A percentile compares a stretch with the other conserved stretches of the same genome.
These are phyloP conservation scores for Halocynthia aurantium DNA, from an alignment of 23 tunicate genomes.

Conservation along the genomic window DNA sequence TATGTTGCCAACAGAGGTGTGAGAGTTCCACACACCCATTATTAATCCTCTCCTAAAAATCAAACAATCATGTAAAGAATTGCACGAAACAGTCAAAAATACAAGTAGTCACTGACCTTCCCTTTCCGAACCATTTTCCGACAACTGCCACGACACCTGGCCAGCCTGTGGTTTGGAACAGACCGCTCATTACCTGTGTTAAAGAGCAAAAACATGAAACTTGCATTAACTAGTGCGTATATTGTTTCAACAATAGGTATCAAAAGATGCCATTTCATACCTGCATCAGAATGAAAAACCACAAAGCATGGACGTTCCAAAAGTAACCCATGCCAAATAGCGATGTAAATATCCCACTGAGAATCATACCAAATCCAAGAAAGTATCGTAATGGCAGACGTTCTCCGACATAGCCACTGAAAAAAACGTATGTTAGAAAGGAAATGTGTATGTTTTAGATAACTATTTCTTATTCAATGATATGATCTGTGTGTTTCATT, in stretches of 20 bases:
- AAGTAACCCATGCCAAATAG: slow-evolving; percentile 88
- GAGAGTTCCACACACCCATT: slow-evolving; percentile 98
- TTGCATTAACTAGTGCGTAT: neutral
- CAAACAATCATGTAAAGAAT: neutral
- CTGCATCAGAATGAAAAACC: slow-evolving; percentile 72
- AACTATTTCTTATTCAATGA: too few relatives aligned
- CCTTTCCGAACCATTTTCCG: slow-evolving; percentile 94
- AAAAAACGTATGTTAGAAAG: neutral
- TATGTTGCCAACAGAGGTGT: slow-evolving; percentile 90
- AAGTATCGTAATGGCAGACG: slow-evolving; percentile 76
- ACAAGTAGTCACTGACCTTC: slow-evolving; percentile 23
- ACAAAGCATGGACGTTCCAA: slow-evolving; percentile 42
- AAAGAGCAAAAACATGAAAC: neutral
- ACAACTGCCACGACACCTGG: slow-evolving; percentile 90
- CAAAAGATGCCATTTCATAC: slow-evolving; percentile 15
- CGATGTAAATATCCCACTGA: slow-evolving; percentile 73
- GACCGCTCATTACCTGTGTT: slow-evolving; percentile 66
- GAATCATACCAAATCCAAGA: slow-evolving; percentile 70
- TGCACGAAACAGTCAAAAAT: neutral
- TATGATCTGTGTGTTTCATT: too few relatives aligned
- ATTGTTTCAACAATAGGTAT: neutral
- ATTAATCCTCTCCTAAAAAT: slow-evolving; percentile 70
- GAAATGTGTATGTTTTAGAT: too few relatives aligned
- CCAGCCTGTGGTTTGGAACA: slow-evolving; percentile 87
- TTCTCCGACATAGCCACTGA: slow-evolving; percentile 83